Base-by-base conservation (phyloP, 2,888 invertebrate genomes). In the Taphrorychus bicolor region DNA sequence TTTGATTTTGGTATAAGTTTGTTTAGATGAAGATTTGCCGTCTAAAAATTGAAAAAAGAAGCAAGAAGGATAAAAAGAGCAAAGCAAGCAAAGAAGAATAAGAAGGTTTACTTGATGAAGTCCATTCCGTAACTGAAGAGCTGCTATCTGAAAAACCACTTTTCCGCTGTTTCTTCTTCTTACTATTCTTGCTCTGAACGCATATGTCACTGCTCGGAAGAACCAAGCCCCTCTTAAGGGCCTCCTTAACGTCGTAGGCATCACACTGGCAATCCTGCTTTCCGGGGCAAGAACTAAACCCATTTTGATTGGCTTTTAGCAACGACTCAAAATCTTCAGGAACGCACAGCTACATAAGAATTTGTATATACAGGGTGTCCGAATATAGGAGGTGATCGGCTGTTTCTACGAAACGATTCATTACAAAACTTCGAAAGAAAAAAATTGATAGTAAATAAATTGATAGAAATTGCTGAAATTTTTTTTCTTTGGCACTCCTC, bases 341-440 rank as follows among this genome's bases (percentile, higher is more conserved):
- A 24, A 70, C 53, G 61, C 71, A 71, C 0, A 69, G 17, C 69
- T 69, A 45, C n/a, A n/a, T n/a, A n/a, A n/a, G n/a, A n/a, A n/a
- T n/a, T n/a, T n/a, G n/a, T n/a, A 42, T 65, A 64, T 19, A 1
- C 7, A 40, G n/a, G 19, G 18, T 16, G 49, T 5, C 14, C 45
- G 7, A 53, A 22, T 54, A n/a, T n/a, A n/a, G n/a, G n/a, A n/a
- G n/a, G n/a, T n/a, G n/a, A n/a, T n/a, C n/a, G n/a, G n/a, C n/a
- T n/a, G n/a, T n/a, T n/a, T n/a, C n/a, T n/a, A n/a, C n/a, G n/a
- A n/a, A n/a, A n/a, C n/a, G n/a, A n/a, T n/a, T n/a, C n/a, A n/a
- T n/a, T n/a, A n/a, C n/a, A n/a, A n/a, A n/a, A n/a, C n/a, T n/a
- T n/a, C n/a, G n/a, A n/a, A n/a, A n/a, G n/a, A n/a, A n/a, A n/a